Conservation (phyloP, 92 coral and sea anemone species). For the Porites lobata region DNA sequence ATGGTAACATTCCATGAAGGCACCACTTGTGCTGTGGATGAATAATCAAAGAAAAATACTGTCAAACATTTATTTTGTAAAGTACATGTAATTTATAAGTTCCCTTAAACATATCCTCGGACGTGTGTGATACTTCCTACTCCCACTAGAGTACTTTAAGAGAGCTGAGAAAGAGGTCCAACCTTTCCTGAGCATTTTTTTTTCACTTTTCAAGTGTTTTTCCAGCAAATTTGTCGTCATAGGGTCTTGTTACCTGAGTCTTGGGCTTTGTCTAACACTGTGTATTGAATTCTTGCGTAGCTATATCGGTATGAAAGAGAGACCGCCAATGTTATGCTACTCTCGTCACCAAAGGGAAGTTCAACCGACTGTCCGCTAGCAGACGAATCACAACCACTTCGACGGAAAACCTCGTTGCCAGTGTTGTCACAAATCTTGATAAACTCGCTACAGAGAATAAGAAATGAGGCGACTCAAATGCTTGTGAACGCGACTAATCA, state of each 20-base stretch:
- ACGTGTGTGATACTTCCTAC: too few species aligned
- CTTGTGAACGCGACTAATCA: background rate
- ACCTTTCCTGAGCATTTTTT: too few species aligned
- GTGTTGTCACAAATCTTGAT: conserved; percentile 24
- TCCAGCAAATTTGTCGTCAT: too few species aligned
- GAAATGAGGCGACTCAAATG: background rate
- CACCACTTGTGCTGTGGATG: background rate
- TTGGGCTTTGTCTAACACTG: background rate
- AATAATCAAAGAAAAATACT: too few species aligned
- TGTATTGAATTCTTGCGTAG: conserved; percentile 5
- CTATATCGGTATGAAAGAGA: background rate
- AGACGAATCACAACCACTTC: conserved; percentile 8
- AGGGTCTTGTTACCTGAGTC: conserved; percentile 3
- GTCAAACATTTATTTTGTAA: too few species aligned
- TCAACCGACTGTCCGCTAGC: background rate
- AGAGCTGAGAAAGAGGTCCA: too few species aligned
- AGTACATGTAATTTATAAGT: too few species aligned
- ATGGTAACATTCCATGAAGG: background rate
- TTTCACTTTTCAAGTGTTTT: background rate
- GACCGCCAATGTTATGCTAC: background rate
- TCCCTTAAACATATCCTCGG: too few species aligned
- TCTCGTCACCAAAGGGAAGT: conserved; percentile 1
- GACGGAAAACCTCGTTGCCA: conserved; percentile 9
- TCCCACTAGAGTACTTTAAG: too few species aligned
- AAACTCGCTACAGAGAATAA: background rate